These are phyloP conservation scores for Hirtodrosophila duncani DNA, from an alignment of 2,888 invertebrate genomes.

Conservation along the genomic window DNA sequence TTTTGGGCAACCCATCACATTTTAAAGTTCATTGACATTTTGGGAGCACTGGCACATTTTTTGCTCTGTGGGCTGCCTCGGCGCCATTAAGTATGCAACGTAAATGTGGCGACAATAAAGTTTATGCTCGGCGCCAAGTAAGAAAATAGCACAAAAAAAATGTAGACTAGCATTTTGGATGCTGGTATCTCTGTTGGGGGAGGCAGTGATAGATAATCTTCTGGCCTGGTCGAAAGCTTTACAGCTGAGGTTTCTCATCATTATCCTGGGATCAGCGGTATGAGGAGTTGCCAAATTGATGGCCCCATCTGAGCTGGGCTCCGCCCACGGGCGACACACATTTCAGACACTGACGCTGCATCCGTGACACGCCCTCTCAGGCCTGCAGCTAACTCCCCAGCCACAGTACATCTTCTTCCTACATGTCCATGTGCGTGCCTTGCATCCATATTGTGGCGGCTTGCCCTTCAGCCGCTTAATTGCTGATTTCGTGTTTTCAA, in stretches of 20 bases:
- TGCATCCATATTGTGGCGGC: conserved; percentile 42
- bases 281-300: conserved; percentile 6
- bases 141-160: conserved; percentile 1
- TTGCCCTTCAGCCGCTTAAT: conserved; percentile 56
- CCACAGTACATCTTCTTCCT: too few species aligned
- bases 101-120: conserved; percentile 72
- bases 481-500: conserved; percentile 61
- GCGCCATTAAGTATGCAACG: conserved; percentile 71
- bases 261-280: background rate
- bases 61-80: conserved; percentile 30
- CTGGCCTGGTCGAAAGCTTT: conserved; percentile 4
- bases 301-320: background rate
- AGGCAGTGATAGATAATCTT: too few species aligned
- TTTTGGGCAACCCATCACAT: conserved; percentile 35
- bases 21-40: conserved; percentile 67
- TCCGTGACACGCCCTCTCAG: conserved; percentile 7
- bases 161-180: too few species aligned
- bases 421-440: conserved; percentile 51
- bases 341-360: conserved; percentile 16
- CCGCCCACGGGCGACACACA: conserved; percentile 35
- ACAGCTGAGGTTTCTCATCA: conserved; percentile 8
- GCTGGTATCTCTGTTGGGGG: too few species aligned
- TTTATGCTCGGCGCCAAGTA: conserved; percentile 56
- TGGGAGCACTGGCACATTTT: conserved; percentile 31
- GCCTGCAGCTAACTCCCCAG: too few species aligned